Evolutionary conservation across 1,140 invertebrate species (phyloP), one percentile per base, ranked within the genome.

Genomic region (Scaptomyza pallida): DNA sequence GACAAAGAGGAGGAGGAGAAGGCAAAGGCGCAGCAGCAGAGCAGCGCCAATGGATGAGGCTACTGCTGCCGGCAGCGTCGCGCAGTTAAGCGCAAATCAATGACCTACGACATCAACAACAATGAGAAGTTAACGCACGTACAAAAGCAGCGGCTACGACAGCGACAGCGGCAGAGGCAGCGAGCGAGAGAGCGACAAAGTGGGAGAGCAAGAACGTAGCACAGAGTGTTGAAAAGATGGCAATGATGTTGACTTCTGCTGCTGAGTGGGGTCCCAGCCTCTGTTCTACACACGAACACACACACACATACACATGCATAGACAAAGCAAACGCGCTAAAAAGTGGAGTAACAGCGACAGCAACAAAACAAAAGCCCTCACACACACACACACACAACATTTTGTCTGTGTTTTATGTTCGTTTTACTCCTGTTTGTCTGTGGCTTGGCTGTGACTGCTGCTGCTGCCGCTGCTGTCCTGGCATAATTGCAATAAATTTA

Each of bases 41-140:
- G 19, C 8, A 21, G 56, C 37, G 62, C 47, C 61, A 41, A 47
- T 47, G 26, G 52, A 30, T 37, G 45, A 56, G 44, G 40, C 54
- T 55, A 44, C 52, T 64, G 61, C 68, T 52, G 61, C 37, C 61
- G 60, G 45, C 52, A 57, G 61, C 52, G 61, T 44, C 52, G 62
- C 68, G 60, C 69, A 67, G 82, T 88, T 85, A 86, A 88, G 75
- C 82, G 78, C 82, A 88, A 88, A 88, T 88, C 82, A 88, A 88
- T 88, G 82, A 88, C 82, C 82, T 88, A 88, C 82, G 82, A 88
- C 82, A 88, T 85, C 81, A 78, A 72, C 73, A 75, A 67, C 69
- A 85, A 37, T 37, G 56, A 48, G 52, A n/a, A 43, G 52, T 55
- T 40, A 60, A 47, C 44, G 55, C 78, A 52, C 30, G 12, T 16